Base-by-base conservation (phyloP, 2,888 invertebrate genomes). In the Sinelater perroti region DNA sequence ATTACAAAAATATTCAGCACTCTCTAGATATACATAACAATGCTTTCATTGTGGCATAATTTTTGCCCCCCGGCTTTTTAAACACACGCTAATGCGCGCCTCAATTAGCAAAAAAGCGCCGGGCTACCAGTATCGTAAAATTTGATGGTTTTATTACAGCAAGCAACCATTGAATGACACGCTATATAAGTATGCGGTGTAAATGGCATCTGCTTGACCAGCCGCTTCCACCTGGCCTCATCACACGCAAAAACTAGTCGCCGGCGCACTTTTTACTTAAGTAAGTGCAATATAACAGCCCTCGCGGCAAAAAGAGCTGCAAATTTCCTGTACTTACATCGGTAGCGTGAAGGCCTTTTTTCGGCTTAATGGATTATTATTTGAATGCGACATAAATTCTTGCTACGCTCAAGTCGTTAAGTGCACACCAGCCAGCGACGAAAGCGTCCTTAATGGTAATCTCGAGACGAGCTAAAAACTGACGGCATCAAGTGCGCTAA, bases 181-280 rank as follows among this genome's bases (percentile, higher is more conserved):
- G 44, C 33, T 52, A 35, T 26, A 16, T 50, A 52, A 42, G 16
- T 35, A 44, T 44, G 21, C 46, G 53, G 53, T 53, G 46, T 45
- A 45, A 53, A 53, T 53, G 45, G 53, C 53, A 53, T 53, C 46
- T 53, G 53, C 45, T 53, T 26, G 45, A 46, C 33, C 53, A 53
- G 53, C 30, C 45, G 45, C 46, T 53, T 53, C 45, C 53, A 53
- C 53, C 53, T 53, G 53, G 44, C 35, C 44, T 53, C 16, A 53
- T 14, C 33, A 36, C 45, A 6, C n/a, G 36, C 45, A 56, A 56
- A 50, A 56, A 56, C 56, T 56, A 50, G 56, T 49, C 42, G 33
- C 50, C 42, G 26, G 28, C 28, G 26, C 40, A 31, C 40, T 55
- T 55, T 55, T 38, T 50, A 49, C 8, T 36, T 26, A 38, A 38